Conservation (phyloP, 2,113 vertebrate genomes). For the Proteles cristata region DNA sequence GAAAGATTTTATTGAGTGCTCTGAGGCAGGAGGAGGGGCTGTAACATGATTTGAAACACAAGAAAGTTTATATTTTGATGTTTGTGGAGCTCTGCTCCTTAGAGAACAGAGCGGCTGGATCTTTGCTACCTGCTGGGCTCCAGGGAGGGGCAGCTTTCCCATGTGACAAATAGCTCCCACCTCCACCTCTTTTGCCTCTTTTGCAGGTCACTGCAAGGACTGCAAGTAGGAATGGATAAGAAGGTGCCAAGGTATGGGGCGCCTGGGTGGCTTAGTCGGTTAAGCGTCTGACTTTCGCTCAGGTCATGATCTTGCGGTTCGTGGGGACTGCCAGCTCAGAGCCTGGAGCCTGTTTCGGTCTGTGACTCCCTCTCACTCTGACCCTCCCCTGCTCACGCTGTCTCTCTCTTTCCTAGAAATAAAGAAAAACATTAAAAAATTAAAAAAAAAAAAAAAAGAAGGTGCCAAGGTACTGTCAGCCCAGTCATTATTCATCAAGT, state of each 20-base stretch:
- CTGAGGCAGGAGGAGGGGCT: background rate
- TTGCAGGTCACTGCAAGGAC: background rate
- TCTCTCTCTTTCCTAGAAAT: too few species aligned
- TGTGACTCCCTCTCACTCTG: too few species aligned
- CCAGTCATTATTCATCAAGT: background rate
- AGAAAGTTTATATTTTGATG: slow-evolving; percentile 14
- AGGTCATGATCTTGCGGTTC: too few species aligned
- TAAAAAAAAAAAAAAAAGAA: too few species aligned
- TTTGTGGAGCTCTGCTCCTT: background rate
- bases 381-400: too few species aligned
- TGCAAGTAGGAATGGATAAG: background rate
- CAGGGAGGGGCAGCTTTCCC: background rate
- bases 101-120: background rate
- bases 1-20: slow-evolving; percentile 1
- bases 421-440: too few species aligned
- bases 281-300: too few species aligned
- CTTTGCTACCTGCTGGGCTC: background rate
- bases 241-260: slow-evolving; percentile 19
- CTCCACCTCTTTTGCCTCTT: background rate
- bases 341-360: too few species aligned
- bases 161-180: background rate
- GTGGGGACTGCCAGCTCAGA: too few species aligned
- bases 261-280: too few species aligned
- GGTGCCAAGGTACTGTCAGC: background rate
- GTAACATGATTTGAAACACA: background rate